Evolutionary conservation across 2,113 vertebrate species (phyloP), one percentile per base, ranked within the genome.

Genomic region (Verasper variegatus): DNA sequence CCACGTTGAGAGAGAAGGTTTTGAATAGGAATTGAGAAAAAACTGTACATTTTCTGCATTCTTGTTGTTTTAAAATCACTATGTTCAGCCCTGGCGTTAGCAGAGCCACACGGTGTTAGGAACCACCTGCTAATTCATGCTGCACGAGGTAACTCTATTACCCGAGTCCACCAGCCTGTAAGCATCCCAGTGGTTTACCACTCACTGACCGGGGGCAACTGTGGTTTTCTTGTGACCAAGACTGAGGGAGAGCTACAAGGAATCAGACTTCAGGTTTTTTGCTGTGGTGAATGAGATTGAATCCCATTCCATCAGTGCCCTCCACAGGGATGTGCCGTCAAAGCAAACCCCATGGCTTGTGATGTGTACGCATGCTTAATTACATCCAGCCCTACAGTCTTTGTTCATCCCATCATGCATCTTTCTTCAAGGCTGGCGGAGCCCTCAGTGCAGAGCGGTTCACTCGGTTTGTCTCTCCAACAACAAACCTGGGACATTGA

Each of bases 281-380:
- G 27, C n/a, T 69, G 3, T 42, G 40, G 37, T 56, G 21, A 13
- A n/a, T 47, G 37, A 56, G 55, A 59, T 59, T 59, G 18, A 13
- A 49, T 17, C 58, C 56, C 42, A 31, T 11, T 10, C 42, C 60
- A 56, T 14, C 24, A 26, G 56, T 57, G 24, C 21, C 2, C 56
- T 26, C 56, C 17, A 20, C 3, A 12, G 27, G 58, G 58, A 59
- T 2, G 9, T 26, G 3, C n/a, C 5, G 55, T 63, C 27, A 56
- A 62, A 63, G 71, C 1, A 4, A 42, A 26, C 21, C 61, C 24
- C 9, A 47, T 23, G 14, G 13, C 37, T 37, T 59, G 20, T 47
- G 35, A 63, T 70, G 42, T 70, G 18, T 56, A 51, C 13, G 31
- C 20, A 40, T 62, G 59, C 11, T 42, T 49, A 67, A 51, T 61